Percentiles rank a stretch among this genome's conserved stretches.
These are phyloP conservation scores for Nycticebus coucang DNA, from an alignment of 2,113 vertebrate species.

Conservation along the genomic window DNA sequence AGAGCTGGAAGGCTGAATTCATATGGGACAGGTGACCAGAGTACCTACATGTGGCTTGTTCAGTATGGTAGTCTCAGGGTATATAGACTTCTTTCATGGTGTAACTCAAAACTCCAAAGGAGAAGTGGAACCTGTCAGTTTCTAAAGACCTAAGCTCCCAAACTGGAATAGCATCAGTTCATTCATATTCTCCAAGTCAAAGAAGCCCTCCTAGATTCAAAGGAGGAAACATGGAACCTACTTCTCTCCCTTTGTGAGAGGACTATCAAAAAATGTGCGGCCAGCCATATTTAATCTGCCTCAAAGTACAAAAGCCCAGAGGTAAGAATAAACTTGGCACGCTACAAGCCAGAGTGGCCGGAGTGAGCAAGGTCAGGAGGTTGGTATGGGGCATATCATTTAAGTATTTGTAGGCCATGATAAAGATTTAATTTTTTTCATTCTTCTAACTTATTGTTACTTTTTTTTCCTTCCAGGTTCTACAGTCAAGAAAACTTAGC, in stretches of 20 bases:
- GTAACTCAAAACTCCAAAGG: not conserved
- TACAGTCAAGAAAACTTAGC: conserved; percentile 12
- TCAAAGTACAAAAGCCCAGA: not conserved
- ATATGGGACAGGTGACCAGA: not conserved
- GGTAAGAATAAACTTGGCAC: not conserved
- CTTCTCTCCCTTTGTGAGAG: not conserved
- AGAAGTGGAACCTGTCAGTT: not conserved
- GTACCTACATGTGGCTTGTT: not conserved
- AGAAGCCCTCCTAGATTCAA: not conserved
- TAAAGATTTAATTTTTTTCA: conserved; percentile 25
- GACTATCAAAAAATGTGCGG: not conserved
- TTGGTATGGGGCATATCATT: not conserved
- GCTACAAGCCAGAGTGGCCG: not conserved
- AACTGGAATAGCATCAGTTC: not conserved
- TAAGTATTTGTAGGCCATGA: not conserved
- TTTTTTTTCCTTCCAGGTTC: not conserved
- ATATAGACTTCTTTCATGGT: not conserved
- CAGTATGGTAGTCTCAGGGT: not conserved
- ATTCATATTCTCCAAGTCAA: not conserved
- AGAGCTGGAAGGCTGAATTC: not conserved
- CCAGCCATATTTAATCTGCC: conserved; percentile 5
- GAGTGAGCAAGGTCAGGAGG: not conserved
- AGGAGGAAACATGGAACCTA: not conserved
- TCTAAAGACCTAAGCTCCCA: not conserved
- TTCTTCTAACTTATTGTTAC: not conserved